Conservation (phyloP, 2,113 vertebrate species). For the Zootoca vivipara region DNA sequence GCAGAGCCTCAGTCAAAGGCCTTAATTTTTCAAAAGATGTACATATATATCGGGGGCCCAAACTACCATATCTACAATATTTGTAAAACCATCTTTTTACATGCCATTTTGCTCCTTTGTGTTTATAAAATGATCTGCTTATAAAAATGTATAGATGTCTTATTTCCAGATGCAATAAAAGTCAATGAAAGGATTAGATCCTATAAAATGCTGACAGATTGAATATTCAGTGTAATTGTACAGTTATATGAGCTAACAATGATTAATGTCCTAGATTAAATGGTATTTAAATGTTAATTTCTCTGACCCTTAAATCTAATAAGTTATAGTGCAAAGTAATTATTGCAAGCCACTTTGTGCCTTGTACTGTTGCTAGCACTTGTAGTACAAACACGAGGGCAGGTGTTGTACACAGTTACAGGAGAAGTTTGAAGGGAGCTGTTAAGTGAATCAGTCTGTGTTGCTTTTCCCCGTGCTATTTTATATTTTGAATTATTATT, state of each 20-base stretch:
- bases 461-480: background rate
- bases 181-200: slow-evolving; percentile 33
- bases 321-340: slow-evolving; percentile 61
- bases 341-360: slow-evolving; percentile 17
- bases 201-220: slow-evolving; percentile 17
- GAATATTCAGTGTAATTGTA: slow-evolving; percentile 59
- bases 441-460: background rate
- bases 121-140: slow-evolving; percentile 25
- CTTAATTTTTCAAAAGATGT: background rate
- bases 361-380: slow-evolving; percentile 23
- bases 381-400: slow-evolving; percentile 13
- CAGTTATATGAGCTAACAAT: slow-evolving; percentile 63
- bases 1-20: background rate
- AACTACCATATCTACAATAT: slow-evolving; percentile 15
- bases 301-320: slow-evolving; percentile 60
- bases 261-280: slow-evolving; percentile 63
- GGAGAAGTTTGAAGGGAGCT: background rate
- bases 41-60: background rate
- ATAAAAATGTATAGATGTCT: slow-evolving; percentile 32
- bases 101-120: slow-evolving; percentile 49
- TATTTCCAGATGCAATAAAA: slow-evolving; percentile 42
- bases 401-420: background rate
- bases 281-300: slow-evolving; percentile 65
- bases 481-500: background rate
- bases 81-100: slow-evolving; percentile 34